These are phyloP conservation scores for Sinocyclocheilus anophthalmus DNA, from an alignment of 2,113 vertebrate genomes.

Conservation along the genomic window DNA sequence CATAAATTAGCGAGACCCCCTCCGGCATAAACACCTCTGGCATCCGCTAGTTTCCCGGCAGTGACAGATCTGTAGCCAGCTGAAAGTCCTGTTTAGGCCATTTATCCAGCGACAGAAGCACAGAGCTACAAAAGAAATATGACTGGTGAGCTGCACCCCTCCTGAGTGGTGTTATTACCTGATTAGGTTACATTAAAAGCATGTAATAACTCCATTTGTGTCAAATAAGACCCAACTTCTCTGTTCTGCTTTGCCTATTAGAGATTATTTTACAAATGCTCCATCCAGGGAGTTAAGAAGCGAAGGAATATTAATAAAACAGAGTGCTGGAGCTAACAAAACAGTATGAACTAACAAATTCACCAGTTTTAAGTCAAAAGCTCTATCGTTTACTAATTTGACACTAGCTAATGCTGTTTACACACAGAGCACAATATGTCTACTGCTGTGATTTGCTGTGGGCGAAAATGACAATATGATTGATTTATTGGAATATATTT, in stretches of 20 bases:
- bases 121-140: constrained; percentile 52
- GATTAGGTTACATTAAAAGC: constrained; percentile 61
- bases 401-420: constrained; percentile 13
- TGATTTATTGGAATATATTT: neutral
- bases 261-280: neutral
- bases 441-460: neutral
- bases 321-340: neutral
- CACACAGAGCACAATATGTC: neutral
- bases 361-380: neutral
- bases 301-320: neutral
- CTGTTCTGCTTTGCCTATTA: constrained; percentile 8
- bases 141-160: constrained; percentile 48
- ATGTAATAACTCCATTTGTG: constrained; percentile 59
- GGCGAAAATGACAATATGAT: neutral
- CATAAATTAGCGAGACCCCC: constrained; percentile 72
- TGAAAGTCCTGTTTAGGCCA: constrained; percentile 31
- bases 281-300: constrained; percentile 1
- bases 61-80: constrained; percentile 62
- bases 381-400: neutral
- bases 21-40: constrained; percentile 60
- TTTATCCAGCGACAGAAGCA: constrained; percentile 38
- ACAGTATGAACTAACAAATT: neutral
- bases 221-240: constrained; percentile 7
- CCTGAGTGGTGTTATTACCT: constrained; percentile 58
- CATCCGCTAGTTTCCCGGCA: constrained; percentile 53